A percentile compares a stretch with the other conserved stretches of the same genome.
Conservation (phyloP, 2,888 invertebrate species). For the Anthrax anthrax region DNA sequence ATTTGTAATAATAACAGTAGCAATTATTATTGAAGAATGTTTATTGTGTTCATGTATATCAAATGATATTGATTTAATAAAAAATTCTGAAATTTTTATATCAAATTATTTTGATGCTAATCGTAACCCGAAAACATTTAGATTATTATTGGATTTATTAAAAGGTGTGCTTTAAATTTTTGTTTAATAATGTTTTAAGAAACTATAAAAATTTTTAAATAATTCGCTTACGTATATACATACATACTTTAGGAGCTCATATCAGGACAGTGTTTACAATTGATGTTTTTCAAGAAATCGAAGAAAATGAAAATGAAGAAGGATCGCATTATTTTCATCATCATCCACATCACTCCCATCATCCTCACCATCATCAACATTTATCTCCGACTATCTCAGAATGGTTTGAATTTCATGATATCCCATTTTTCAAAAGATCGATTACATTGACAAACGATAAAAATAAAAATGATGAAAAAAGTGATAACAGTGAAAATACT, state of each 20-base stretch:
- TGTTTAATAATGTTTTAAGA: too few species aligned
- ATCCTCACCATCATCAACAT: not conserved
- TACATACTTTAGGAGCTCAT: not conserved
- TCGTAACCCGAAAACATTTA: slow-evolving; percentile 1
- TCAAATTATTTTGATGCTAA: not conserved
- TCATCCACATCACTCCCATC: not conserved
- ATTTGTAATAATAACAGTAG: too few species aligned
- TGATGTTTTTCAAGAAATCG: not conserved
- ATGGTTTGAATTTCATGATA: not conserved
- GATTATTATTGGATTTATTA: not conserved
- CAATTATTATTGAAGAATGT: too few species aligned
- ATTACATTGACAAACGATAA: not conserved
- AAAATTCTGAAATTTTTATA: not conserved
- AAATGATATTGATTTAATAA: not conserved
- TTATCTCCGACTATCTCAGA: not conserved
- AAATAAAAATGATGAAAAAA: not conserved
- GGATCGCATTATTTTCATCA: too few species aligned
- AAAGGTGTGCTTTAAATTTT: not conserved
- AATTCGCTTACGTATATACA: too few species aligned
- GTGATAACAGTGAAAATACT: not conserved
- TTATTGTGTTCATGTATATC: too few species aligned
- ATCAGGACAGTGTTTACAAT: not conserved
- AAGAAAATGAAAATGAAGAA: not conserved
- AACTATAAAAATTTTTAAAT: too few species aligned
- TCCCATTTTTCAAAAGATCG: not conserved